Conservation (phyloP, 1,140 invertebrate species). For the Trypoxylus dichotomus region DNA sequence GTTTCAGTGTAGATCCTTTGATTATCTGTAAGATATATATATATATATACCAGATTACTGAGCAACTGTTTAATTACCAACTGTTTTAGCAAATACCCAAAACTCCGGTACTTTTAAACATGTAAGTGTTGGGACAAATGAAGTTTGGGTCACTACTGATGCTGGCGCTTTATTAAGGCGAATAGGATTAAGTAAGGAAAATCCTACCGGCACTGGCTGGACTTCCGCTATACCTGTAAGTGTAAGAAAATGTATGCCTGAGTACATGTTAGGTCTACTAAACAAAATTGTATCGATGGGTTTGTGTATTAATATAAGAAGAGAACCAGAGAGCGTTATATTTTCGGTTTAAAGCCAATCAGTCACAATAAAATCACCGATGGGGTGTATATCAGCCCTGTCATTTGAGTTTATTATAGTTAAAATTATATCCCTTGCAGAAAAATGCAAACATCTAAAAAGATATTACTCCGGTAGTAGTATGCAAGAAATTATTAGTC, state of each 20-base stretch:
- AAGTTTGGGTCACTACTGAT: conserved; percentile 74
- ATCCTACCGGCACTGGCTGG: conserved; percentile 76
- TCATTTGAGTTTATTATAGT: too few relatives aligned
- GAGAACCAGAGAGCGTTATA: too few relatives aligned
- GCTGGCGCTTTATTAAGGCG: conserved; percentile 73
- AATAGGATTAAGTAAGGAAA: conserved; percentile 68
- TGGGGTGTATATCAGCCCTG: too few relatives aligned
- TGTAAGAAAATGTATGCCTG: conserved; percentile 18
- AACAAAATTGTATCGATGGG: too few relatives aligned
- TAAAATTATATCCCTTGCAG: too few relatives aligned
- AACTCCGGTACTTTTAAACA: conserved; percentile 61
- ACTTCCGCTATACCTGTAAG: conserved; percentile 70
- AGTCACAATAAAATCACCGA: too few relatives aligned
- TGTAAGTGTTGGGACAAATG: conserved; percentile 63
- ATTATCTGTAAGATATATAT: background rate
- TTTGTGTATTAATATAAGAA: too few relatives aligned
- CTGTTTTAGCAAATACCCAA: conserved; percentile 43
- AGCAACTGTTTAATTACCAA: conserved; percentile 30
- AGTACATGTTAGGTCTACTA: too few relatives aligned
- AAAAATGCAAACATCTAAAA: too few relatives aligned
- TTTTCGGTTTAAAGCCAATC: too few relatives aligned
- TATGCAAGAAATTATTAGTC: too few relatives aligned
- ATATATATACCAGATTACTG: background rate
- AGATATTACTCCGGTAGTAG: too few relatives aligned
- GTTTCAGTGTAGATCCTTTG: conserved; percentile 58